Conservation (phyloP, 2,888 invertebrate genomes). For the Protophormia terraenovae region DNA sequence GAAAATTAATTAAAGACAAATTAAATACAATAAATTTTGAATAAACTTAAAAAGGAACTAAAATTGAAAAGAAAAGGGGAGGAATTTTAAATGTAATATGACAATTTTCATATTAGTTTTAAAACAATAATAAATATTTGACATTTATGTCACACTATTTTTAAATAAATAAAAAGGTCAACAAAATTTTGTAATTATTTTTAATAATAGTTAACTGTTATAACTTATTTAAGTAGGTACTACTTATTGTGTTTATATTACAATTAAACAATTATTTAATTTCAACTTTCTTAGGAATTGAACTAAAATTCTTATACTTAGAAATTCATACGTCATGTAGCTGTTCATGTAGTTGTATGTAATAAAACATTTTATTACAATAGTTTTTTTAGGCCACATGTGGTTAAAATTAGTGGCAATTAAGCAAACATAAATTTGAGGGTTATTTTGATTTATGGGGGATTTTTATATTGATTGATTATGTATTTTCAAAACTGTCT, state of each 20-base stretch:
- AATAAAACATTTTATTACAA: not conserved
- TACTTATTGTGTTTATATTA: no score
- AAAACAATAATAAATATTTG: no score
- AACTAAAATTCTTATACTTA: no score
- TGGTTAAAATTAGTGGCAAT: slow-evolving; percentile 1
- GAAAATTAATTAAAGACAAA: slow-evolving; percentile 16
- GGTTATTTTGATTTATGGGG: slow-evolving; percentile 7
- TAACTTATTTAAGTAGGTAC: no score
- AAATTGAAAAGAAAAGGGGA: not conserved
- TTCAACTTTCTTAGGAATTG: no score
- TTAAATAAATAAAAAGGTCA: not conserved
- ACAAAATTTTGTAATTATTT: no score
- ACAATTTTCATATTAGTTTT: no score
- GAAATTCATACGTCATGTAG: not conserved
- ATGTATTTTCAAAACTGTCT: not conserved
- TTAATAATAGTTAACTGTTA: no score
- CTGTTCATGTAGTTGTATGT: not conserved
- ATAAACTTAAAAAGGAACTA: not conserved
- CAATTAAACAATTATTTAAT: no score
- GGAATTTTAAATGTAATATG: not conserved
- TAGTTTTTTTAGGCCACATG: slow-evolving; percentile 25
- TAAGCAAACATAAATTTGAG: slow-evolving; percentile 7
- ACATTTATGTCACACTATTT: not conserved
- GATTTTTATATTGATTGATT: not conserved
- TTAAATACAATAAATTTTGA: not conserved